A percentile compares a stretch with the other conserved stretches of the same genome.
Evolutionary conservation across 2,888 invertebrate species (phyloP).

Genomic region (Sinodicranocentrus sp.): DNA sequence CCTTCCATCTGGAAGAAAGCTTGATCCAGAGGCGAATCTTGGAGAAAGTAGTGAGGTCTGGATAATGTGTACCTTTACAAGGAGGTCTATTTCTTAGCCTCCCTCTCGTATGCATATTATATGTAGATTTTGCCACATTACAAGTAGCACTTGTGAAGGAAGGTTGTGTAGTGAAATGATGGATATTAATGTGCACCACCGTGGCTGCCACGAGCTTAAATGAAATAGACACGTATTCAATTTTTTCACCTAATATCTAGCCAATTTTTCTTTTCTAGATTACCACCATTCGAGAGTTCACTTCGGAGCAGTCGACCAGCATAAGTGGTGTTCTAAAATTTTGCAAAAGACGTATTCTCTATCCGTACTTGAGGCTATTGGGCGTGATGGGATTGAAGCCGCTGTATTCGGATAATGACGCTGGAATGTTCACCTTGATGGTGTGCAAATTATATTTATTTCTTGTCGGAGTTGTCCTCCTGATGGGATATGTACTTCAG

Average conservation of each 20-base stretch:
- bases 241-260: too few species aligned
- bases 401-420: constrained; percentile 82
- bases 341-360: constrained; percentile 89
- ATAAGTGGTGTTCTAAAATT: constrained; percentile 89
- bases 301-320: constrained; percentile 79
- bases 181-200: neutral
- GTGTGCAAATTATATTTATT: constrained; percentile 85
- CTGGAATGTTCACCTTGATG: constrained; percentile 82
- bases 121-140: too few species aligned
- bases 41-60: constrained; percentile 22
- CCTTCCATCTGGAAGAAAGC: neutral
- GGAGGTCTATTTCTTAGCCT: too few species aligned
- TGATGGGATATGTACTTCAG: constrained; percentile 86
- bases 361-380: constrained; percentile 87
- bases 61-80: too few species aligned
- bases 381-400: constrained; percentile 88
- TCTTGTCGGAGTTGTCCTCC: constrained; percentile 82
- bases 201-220: neutral
- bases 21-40: neutral
- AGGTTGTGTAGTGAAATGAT: too few species aligned
- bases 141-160: too few species aligned
- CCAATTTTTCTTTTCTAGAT: constrained; percentile 13
- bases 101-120: too few species aligned
- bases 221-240: too few species aligned
- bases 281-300: constrained; percentile 48